phyloP scores from a whole-genome alignment of 2,113 vertebrate genomes.

The Oceanites oceanicus region DNA sequence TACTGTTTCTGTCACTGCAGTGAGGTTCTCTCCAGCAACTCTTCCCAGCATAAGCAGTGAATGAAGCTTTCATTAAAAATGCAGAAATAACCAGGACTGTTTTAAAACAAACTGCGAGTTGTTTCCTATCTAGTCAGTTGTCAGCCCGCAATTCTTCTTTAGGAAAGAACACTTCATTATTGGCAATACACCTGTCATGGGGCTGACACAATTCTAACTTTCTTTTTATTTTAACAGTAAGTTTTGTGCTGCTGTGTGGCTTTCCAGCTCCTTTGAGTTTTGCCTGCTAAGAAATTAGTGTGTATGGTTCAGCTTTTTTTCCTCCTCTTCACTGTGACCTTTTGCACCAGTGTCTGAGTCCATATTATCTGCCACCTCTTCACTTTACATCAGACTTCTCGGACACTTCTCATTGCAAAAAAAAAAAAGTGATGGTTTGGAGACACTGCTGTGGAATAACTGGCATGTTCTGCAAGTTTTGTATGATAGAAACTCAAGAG shows the following conservation, averaged over 20 bases:
- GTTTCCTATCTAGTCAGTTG: background rate
- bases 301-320: background rate
- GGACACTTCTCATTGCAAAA: background rate
- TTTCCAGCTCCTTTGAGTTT: background rate
- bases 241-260: background rate
- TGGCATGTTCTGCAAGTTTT: background rate
- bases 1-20: background rate
- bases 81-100: background rate
- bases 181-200: background rate
- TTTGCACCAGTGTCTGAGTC: background rate
- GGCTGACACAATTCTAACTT: background rate
- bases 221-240: background rate
- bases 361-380: background rate
- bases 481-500: background rate
- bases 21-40: background rate
- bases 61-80: background rate
- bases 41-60: background rate
- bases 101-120: background rate
- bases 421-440: background rate
- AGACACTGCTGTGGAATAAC: background rate
- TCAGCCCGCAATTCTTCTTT: background rate
- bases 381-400: background rate
- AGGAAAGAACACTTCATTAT: background rate
- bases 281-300: background rate
- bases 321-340: slow-evolving; percentile 9